A percentile compares a stretch with the other conserved stretches of the same genome.
phyloP scores from a whole-genome alignment of 2,888 invertebrate species.

The Conistra vaccinii region DNA sequence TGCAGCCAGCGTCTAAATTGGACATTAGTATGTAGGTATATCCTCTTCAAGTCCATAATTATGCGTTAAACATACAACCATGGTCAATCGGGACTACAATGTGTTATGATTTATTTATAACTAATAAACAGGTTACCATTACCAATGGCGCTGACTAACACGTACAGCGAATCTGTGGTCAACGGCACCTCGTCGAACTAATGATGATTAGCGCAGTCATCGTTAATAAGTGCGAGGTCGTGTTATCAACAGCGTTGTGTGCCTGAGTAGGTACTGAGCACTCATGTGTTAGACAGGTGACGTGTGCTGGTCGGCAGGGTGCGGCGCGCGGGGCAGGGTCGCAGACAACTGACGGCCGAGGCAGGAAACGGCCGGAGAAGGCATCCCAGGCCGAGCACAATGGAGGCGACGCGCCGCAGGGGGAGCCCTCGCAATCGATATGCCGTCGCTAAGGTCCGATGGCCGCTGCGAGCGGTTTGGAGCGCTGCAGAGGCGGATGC shows the following conservation, averaged over 20 bases:
- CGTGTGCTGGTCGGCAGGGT: conserved; percentile 77
- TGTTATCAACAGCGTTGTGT: conserved; percentile 55
- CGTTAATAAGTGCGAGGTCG: conserved; percentile 58
- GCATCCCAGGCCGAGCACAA: conserved; percentile 89
- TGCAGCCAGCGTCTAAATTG: conserved; percentile 11
- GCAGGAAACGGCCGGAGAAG: conserved; percentile 89
- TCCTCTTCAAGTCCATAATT: conserved; percentile 38
- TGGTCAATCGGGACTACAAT: conserved; percentile 46
- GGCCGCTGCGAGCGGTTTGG: conserved; percentile 89
- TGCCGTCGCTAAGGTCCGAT: conserved; percentile 91
- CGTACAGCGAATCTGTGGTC: conserved; percentile 37
- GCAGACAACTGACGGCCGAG: conserved; percentile 80
- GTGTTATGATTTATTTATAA: conserved; percentile 60
- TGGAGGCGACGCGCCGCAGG: conserved; percentile 89
- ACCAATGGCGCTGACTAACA: conserved; percentile 25
- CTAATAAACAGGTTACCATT: conserved; percentile 27
- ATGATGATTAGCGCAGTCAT: conserved; percentile 53
- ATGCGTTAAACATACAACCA: conserved; percentile 45
- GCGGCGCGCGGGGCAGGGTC: conserved; percentile 73
- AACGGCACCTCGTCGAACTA: conserved; percentile 28
- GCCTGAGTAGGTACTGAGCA: conserved; percentile 67
- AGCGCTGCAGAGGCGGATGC: conserved; percentile 90
- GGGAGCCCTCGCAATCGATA: conserved; percentile 91
- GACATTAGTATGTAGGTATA: conserved; percentile 26
- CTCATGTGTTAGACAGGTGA: conserved; percentile 82